These are phyloP conservation scores for Himalopsyche kuldschensis DNA, from an alignment of 2,888 invertebrate genomes.

Conservation along the genomic window DNA sequence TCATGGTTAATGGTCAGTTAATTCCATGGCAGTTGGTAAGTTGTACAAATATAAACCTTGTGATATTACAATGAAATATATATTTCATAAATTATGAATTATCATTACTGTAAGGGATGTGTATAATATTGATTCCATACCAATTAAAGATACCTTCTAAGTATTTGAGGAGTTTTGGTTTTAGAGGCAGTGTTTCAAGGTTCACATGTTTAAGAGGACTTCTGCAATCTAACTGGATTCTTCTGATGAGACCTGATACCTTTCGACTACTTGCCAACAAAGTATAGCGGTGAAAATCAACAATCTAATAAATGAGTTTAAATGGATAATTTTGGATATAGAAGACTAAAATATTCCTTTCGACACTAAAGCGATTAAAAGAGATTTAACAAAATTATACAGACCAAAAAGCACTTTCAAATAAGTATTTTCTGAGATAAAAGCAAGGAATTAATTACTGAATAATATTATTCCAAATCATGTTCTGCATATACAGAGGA, in stretches of 20 bases:
- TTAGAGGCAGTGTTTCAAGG: conserved; percentile 6
- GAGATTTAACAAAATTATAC: neutral
- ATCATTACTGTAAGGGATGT: neutral
- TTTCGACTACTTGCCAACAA: neutral
- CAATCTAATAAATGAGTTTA: neutral
- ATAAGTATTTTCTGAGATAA: neutral
- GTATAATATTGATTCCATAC: neutral
- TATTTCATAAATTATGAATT: neutral
- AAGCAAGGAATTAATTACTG: neutral
- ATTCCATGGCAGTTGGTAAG: conserved; percentile 26
- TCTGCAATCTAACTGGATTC: neutral
- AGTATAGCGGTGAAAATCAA: conserved; percentile 7
- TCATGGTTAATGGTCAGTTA: neutral
- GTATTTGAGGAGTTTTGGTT: conserved; percentile 2
- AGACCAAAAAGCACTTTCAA: neutral
- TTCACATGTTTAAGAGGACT: neutral
- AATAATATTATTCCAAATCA: neutral
- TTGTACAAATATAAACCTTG: conserved; percentile 13
- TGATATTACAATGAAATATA: neutral
- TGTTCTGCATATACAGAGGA: neutral
- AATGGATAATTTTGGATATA: neutral
- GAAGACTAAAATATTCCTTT: neutral
- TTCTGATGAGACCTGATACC: neutral
- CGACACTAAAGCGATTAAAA: neutral
- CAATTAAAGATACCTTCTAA: conserved; percentile 4